These are phyloP conservation scores for Hypomecis atomaria DNA, from an alignment of 2,888 invertebrate species.

Conservation along the genomic window DNA sequence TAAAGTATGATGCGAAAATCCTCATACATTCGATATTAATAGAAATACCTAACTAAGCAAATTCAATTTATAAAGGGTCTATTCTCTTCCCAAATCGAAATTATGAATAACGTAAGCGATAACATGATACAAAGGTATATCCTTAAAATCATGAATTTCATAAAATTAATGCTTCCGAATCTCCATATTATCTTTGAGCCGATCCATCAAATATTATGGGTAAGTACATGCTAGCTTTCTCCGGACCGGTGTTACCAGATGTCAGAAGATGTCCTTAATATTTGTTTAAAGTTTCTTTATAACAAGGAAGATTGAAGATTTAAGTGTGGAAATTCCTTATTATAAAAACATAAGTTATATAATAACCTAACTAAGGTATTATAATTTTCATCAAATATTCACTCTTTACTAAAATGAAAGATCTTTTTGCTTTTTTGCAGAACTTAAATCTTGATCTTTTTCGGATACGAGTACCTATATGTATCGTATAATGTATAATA, in stretches of 20 bases:
- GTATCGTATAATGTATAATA: too few relatives aligned
- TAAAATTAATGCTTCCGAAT: slow-evolving; percentile 54
- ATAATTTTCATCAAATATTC: too few relatives aligned
- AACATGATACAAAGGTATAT: slow-evolving; percentile 39
- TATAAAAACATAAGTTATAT: too few relatives aligned
- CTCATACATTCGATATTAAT: slow-evolving; percentile 8
- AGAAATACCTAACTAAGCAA: slow-evolving; percentile 10
- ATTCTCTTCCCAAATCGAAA: slow-evolving; percentile 30
- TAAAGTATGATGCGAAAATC: too few relatives aligned
- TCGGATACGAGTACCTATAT: too few relatives aligned
- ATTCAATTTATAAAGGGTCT: slow-evolving; percentile 19
- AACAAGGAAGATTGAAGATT: too few relatives aligned
- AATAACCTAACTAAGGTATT: too few relatives aligned
- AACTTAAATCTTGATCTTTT: too few relatives aligned
- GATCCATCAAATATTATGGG: slow-evolving; percentile 68
- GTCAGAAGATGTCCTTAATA: background rate
- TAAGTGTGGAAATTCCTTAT: too few relatives aligned
- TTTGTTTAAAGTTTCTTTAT: too few relatives aligned
- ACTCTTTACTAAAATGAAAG: too few relatives aligned
- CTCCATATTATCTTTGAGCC: slow-evolving; percentile 58
- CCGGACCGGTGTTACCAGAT: slow-evolving; percentile 25
- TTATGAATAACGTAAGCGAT: slow-evolving; percentile 39
- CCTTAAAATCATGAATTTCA: slow-evolving; percentile 41
- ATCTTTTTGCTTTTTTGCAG: too few relatives aligned
- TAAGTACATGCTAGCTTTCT: slow-evolving; percentile 45